Conservation (phyloP, 2,888 invertebrate species). For the Dromius quadrimaculatus region DNA sequence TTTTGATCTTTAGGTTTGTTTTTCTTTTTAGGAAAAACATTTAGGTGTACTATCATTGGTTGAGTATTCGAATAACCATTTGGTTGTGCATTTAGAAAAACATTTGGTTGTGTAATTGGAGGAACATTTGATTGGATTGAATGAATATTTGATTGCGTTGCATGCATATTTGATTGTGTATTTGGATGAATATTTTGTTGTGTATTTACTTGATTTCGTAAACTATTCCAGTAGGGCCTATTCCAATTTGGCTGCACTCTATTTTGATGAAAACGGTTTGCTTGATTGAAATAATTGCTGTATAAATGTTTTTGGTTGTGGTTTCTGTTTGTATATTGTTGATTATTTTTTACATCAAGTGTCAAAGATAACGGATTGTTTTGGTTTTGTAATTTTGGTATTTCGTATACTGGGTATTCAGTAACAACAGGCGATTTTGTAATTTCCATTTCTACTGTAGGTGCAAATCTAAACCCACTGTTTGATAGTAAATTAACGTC, state of each 20-base stretch:
- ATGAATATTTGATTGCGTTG: too few relatives aligned
- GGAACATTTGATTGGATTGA: too few relatives aligned
- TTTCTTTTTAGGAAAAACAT: conserved; percentile 72
- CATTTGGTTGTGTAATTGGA: too few relatives aligned
- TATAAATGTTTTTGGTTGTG: conserved; percentile 21
- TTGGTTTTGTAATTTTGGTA: neutral
- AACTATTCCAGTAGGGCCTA: neutral
- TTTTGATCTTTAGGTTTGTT: neutral
- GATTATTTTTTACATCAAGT: neutral
- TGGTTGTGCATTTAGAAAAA: neutral
- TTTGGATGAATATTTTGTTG: conserved; percentile 18
- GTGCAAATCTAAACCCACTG: conserved; percentile 65
- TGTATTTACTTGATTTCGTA: conserved; percentile 1
- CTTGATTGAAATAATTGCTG: conserved; percentile 33
- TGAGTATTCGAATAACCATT: too few relatives aligned
- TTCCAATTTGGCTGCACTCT: conserved; percentile 29
- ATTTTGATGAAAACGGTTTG: neutral
- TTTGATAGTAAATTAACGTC: conserved; percentile 81
- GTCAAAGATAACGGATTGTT: neutral
- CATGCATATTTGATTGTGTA: conserved; percentile 61
- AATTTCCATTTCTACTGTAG: conserved; percentile 58
- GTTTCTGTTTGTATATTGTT: conserved; percentile 8
- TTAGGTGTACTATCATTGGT: conserved; percentile 76
- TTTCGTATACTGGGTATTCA: conserved; percentile 25
- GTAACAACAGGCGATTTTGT: conserved; percentile 1